Base-by-base conservation (phyloP, 2,888 invertebrate species). In the Pteria penguin region DNA sequence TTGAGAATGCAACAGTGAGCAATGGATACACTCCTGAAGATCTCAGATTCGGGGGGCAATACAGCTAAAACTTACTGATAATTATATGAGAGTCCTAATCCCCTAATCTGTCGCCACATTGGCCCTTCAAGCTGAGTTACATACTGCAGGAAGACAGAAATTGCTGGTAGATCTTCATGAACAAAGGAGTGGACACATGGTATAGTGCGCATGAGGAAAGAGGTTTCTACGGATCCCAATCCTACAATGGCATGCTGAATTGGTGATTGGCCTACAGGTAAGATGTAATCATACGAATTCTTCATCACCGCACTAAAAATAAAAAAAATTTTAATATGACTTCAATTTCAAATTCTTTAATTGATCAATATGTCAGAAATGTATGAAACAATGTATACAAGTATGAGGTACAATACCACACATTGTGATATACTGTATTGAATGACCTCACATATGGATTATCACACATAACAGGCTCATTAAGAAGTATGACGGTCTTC, bases 121-220 rank as follows among this genome's bases (percentile, higher is more conserved):
- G 97, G 97, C 67, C 97, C 97, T 95, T 97, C 97, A 0, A 95
- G 93, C 92, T 97, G 97, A 5, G 95, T 95, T 85, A 97, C 94
- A 93, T 97, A 98, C 93, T 97, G 96, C 81, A 97, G 93, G 81
- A 96, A 96, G 33, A 97, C 95, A 84, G 95, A 92, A 32, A 97
- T 93, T 66, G 96, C 95, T 11, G 97, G 95, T 52, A 95, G 91
- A 88, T 96, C 95, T 0, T 94, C 92, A 90, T 94, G 92, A 63
- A 93, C 92, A 90, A 94, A 95, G 27, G 95, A 94, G 1, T 92
- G 93, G 72, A 96, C 95, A 68, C 95, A 95, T 26, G 94, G 94
- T 24, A 94, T 94, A 29, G 94, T 93, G 91, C 96, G 96, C 76
- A 93, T 70, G 77, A 96, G 93, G 93, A 94, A 96, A 3, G 95